Evolutionary conservation across 2,113 vertebrate genomes (phyloP).

Genomic region (Thamnophis sirtalis): DNA sequence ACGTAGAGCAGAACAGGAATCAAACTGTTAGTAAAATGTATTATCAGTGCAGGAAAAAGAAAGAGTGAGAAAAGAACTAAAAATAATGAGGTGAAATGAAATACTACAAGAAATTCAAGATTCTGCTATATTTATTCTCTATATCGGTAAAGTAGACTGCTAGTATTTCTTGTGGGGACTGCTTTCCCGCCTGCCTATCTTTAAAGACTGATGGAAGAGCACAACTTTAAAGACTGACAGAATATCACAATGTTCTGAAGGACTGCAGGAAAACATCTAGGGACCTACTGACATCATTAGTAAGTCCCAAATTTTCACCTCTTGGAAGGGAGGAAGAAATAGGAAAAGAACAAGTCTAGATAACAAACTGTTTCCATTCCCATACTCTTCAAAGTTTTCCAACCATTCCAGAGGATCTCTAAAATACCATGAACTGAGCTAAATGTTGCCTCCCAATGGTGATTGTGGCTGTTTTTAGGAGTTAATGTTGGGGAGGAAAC

Average conservation of each 20-base stretch:
- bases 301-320: not conserved
- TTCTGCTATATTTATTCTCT: not conserved
- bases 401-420: not conserved
- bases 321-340: not conserved
- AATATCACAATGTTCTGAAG: not conserved
- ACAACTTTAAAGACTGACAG: not conserved
- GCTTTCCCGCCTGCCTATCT: not conserved
- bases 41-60: not conserved
- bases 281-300: not conserved
- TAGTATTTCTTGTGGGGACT: not conserved
- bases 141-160: not conserved
- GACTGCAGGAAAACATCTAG: not conserved
- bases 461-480: not conserved
- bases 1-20: not conserved
- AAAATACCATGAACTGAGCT: not conserved
- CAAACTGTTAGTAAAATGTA: not conserved
- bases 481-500: not conserved
- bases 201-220: not conserved
- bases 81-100: not conserved
- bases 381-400: not conserved
- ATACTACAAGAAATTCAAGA: not conserved
- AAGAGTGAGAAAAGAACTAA: not conserved
- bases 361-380: not conserved
- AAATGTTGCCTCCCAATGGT: not conserved
- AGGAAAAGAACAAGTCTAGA: not conserved